A percentile compares a stretch with the other conserved stretches of the same genome.
phyloP scores from a whole-genome alignment of 2,113 vertebrate species.

The Candoia aspera region DNA sequence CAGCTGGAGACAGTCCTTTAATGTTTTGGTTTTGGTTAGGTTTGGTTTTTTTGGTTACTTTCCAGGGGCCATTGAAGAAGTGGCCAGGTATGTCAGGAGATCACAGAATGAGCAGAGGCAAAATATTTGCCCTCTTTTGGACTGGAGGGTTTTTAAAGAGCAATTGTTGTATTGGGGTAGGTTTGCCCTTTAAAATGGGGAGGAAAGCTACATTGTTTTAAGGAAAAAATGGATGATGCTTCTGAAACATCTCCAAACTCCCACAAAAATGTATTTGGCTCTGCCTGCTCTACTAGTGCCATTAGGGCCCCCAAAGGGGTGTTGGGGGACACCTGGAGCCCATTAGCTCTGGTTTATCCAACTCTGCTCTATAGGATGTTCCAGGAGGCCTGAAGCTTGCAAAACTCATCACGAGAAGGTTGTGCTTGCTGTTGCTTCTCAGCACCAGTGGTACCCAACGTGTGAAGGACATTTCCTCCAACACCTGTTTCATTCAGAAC shows the following conservation, averaged over 20 bases:
- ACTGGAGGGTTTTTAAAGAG: not conserved
- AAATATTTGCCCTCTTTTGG: not conserved
- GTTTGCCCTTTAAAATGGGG: not conserved
- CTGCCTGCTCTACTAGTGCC: not conserved
- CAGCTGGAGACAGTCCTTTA: not conserved
- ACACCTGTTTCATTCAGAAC: not conserved
- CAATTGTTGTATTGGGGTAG: not conserved
- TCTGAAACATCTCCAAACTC: not conserved
- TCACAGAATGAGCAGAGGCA: not conserved
- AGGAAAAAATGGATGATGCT: not conserved
- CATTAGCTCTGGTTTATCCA: not conserved
- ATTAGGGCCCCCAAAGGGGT: not conserved
- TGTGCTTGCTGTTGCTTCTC: not conserved
- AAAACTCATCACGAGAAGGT: not conserved
- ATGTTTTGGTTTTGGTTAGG: not conserved
- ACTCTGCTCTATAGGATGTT: not conserved
- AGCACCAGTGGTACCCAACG: constrained; percentile 18
- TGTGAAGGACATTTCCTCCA: constrained; percentile 8
- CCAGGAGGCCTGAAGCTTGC: not conserved
- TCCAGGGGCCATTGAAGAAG: not conserved
- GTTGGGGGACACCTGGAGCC: too few relatives aligned
- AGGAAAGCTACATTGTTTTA: not conserved
- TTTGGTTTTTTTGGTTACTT: not conserved
- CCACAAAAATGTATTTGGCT: not conserved
- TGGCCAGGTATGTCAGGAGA: not conserved